phyloP scores from a whole-genome alignment of 2,888 invertebrate genomes.

The Phalera bucephala region DNA sequence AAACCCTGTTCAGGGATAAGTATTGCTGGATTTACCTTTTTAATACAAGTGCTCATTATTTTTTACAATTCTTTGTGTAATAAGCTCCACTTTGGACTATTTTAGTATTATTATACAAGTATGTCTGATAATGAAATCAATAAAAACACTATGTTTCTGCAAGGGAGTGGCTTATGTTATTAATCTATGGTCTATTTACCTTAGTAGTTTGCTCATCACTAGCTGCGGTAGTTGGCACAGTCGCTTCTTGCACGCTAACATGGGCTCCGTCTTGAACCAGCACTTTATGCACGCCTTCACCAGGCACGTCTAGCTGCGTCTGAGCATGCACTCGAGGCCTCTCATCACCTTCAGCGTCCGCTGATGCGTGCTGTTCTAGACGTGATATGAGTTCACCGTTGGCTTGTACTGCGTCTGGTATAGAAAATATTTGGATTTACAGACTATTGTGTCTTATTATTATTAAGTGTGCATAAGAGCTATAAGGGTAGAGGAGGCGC shows the following conservation, averaged over 20 bases:
- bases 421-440: background rate
- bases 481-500: too few relatives aligned
- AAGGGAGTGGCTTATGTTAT: too few relatives aligned
- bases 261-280: constrained; percentile 69
- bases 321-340: constrained; percentile 72
- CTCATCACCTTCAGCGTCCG: constrained; percentile 60
- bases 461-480: background rate
- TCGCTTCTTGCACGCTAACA: constrained; percentile 56
- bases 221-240: constrained; percentile 44
- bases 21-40: too few relatives aligned
- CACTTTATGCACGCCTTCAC: constrained; percentile 80
- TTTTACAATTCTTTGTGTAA: too few relatives aligned
- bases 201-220: constrained; percentile 69
- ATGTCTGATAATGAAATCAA: too few relatives aligned
- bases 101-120: too few relatives aligned
- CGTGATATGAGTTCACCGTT: constrained; percentile 69
- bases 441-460: too few relatives aligned
- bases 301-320: constrained; percentile 82
- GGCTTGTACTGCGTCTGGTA: constrained; percentile 61
- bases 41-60: too few relatives aligned
- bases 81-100: too few relatives aligned
- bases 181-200: constrained; percentile 50
- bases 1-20: too few relatives aligned
- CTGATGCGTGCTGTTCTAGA: constrained; percentile 65
- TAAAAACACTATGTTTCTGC: too few relatives aligned